Conservation (phyloP, 2,888 invertebrate species). For the Cataglyphis altisquamis region DNA sequence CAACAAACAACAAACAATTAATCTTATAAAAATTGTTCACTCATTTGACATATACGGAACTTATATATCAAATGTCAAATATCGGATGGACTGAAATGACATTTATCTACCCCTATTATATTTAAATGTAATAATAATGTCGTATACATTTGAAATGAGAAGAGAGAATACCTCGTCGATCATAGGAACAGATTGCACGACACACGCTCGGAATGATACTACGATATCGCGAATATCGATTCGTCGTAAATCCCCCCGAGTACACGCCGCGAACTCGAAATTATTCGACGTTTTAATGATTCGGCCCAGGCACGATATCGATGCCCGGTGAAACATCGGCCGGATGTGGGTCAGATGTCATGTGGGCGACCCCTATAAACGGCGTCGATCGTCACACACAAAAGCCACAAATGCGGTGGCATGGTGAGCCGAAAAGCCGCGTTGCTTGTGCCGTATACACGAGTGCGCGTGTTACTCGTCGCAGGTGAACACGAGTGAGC, state of each 20-base stretch:
- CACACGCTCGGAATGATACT: conserved; percentile 8
- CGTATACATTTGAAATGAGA: background rate
- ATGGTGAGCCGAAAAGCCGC: conserved; percentile 33
- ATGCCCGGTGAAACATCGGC: conserved; percentile 67
- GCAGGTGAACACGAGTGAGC: conserved; percentile 76
- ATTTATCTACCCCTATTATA: background rate
- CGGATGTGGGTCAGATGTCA: conserved; percentile 82
- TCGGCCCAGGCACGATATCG: conserved; percentile 59
- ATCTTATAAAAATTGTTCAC: background rate
- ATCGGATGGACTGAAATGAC: background rate
- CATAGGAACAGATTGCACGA: conserved; percentile 11
- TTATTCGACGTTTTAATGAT: conserved; percentile 65
- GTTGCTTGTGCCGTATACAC: conserved; percentile 27
- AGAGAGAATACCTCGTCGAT: conserved; percentile 7
- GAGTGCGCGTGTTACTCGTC: conserved; percentile 54
- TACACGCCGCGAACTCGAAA: conserved; percentile 38
- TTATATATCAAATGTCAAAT: no score
- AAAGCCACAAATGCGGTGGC: conserved; percentile 49
- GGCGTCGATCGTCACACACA: conserved; percentile 39
- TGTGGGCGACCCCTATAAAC: conserved; percentile 76
- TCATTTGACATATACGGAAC: background rate
- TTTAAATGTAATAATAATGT: conserved; percentile 16
- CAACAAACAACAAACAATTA: background rate
- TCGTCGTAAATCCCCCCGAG: conserved; percentile 64
- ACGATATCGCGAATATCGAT: conserved; percentile 37